A percentile compares a stretch with the other conserved stretches of the same genome.
phyloP scores from a whole-genome alignment of 2,888 invertebrate genomes.

The Boloria selene region DNA sequence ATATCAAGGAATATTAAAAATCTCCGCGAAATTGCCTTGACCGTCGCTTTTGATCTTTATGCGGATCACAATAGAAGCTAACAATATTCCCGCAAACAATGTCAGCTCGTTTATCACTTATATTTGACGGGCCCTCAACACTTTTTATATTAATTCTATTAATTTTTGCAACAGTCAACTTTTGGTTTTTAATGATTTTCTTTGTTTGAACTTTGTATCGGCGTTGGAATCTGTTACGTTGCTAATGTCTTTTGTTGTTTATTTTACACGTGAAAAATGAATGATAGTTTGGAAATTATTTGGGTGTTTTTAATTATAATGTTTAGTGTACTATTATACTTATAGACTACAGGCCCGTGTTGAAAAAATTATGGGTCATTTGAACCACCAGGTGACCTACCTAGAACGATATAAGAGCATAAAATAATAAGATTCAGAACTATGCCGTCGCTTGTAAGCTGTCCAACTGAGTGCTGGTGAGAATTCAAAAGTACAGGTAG shows the following conservation, averaged over 20 bases:
- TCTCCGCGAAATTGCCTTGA: constrained; percentile 19
- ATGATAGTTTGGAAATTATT: background rate
- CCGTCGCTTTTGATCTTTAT: constrained; percentile 19
- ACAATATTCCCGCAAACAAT: constrained; percentile 26
- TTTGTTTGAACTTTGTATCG: constrained; percentile 13
- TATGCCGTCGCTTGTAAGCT: too few species aligned
- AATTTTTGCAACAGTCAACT: constrained; percentile 17
- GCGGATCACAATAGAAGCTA: constrained; percentile 6
- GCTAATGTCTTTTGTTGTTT: constrained; percentile 1
- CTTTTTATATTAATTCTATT: constrained; percentile 28
- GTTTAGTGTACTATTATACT: too few species aligned
- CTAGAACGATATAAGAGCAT: too few species aligned
- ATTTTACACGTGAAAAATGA: background rate
- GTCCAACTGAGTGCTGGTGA: too few species aligned
- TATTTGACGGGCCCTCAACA: constrained; percentile 27
- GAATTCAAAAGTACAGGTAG: too few species aligned
- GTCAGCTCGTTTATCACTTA: constrained; percentile 29
- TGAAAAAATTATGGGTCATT: too few species aligned
- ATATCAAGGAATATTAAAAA: constrained; percentile 29
- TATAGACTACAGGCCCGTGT: too few species aligned
- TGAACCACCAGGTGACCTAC: too few species aligned
- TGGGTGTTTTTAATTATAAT: too few species aligned
- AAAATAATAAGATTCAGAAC: too few species aligned
- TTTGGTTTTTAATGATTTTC: constrained; percentile 17
- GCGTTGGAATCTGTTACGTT: constrained; percentile 1